A percentile compares a stretch with the other conserved stretches of the same genome.
Conservation (phyloP, 2,113 vertebrate genomes). For the Cyprinus carpio region DNA sequence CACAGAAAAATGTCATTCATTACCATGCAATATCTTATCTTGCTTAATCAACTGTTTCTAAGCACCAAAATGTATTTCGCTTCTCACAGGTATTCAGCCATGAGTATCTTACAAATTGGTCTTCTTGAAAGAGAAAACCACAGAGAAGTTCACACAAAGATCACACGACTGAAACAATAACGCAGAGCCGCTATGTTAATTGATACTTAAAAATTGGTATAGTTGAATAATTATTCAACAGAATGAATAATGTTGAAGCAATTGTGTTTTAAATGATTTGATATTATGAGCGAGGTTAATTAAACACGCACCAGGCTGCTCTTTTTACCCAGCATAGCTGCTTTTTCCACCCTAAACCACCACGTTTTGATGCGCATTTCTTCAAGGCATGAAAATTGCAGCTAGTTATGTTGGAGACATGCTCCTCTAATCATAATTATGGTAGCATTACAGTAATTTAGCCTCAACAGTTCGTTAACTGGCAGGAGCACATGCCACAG, state of each 20-base stretch:
- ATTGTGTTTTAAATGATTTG: constrained; percentile 9
- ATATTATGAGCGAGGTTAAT: neutral
- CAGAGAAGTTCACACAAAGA: neutral
- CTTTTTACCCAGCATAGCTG: neutral
- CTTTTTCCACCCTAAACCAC: constrained; percentile 17
- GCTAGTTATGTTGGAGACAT: constrained; percentile 29
- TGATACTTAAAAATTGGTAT: neutral
- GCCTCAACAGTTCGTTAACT: constrained; percentile 25
- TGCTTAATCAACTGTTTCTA: constrained; percentile 10
- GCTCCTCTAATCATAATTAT: constrained; percentile 39
- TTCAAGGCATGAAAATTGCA: constrained; percentile 44
- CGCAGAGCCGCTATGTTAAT: neutral
- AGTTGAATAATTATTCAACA: constrained; percentile 8
- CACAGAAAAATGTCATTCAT: neutral
- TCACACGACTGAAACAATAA: constrained; percentile 1
- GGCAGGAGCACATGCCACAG: constrained; percentile 39
- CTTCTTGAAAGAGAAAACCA: constrained; percentile 26
- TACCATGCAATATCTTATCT: constrained; percentile 10
- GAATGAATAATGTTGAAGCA: neutral
- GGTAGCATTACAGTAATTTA: constrained; percentile 46
- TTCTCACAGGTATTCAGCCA: constrained; percentile 4
- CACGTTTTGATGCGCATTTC: constrained; percentile 33
- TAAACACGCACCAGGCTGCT: neutral
- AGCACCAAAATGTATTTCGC: neutral
- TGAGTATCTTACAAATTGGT: constrained; percentile 1